Base-by-base conservation (phyloP, 2,888 invertebrate species). In the Eucera pruinosa region DNA sequence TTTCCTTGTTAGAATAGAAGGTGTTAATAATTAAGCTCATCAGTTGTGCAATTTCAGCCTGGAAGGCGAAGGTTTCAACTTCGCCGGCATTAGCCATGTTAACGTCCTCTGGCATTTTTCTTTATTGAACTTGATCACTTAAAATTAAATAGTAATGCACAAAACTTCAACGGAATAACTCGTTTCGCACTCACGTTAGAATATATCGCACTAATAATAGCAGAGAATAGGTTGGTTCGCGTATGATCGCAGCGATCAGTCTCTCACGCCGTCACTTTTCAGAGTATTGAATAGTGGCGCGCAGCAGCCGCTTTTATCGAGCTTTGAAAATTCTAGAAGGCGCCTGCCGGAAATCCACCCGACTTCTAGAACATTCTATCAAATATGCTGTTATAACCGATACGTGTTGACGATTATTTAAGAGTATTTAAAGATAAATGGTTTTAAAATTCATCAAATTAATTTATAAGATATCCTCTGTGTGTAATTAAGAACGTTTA, bases 11-110 rank as follows among this genome's bases (percentile, higher is more conserved):
- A 0, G 98, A 98, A 93, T 99, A 99, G 94, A 99, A 99, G 70
- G 99, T 99, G 95, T 99, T 99, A 96, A 99, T 99, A 95, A 99
- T 99, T 93, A 99, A 94, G 87, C 98, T 98, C 99, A 99, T 99
- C 93, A 99, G 95, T 96, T 98, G 98, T 92, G 99, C 99, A 93
- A 99, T 99, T 94, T 99, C 99, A 91, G 99, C 99, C 95, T 99
- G 99, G 95, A 99, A 99, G 93, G 99, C 99, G 94, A 99, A 99
- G 93, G 99, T 99, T 94, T 99, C 99, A 82, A 96, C 96, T 90
- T 97, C 97, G 60, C 93, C 95, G 58, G 93, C 93, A 81, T 93
- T 93, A 81, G 94, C 80, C 91, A 92, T 92, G 45, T 87, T 90
- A 1, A 92, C 91, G 88, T 92, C 91, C 81, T 93, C 93, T 15